phyloP scores from a whole-genome alignment of 2,797 vertebrate genomes.

The Anguilla obscura region DNA sequence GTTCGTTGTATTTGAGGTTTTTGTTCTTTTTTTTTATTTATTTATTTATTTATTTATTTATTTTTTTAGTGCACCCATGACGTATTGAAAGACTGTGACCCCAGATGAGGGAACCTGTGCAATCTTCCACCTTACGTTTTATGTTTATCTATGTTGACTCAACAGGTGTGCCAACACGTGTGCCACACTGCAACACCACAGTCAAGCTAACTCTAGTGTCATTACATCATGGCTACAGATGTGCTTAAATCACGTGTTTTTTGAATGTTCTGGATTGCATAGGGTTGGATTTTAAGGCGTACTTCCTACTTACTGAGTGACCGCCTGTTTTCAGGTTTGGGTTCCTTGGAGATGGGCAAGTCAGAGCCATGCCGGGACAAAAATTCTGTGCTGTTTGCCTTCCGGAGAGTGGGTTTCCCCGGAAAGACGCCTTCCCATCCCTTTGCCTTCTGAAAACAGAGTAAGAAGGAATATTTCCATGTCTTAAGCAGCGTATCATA shows the following conservation, averaged over 20 bases:
- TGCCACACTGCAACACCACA: not conserved
- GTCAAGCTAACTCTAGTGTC: not conserved
- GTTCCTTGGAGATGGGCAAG: slow-evolving; percentile 72
- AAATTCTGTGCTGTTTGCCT: slow-evolving; percentile 83
- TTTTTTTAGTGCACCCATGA: too few species aligned
- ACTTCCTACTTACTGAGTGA: slow-evolving; percentile 87
- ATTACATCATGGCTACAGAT: not conserved
- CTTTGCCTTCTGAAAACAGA: slow-evolving; percentile 53
- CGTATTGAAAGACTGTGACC: too few species aligned
- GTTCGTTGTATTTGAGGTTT: not conserved
- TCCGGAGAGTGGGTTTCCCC: slow-evolving; percentile 69
- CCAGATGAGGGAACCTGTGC: not conserved
- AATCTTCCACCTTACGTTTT: not conserved
- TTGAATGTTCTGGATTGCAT: not conserved
- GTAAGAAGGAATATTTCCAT: slow-evolving; percentile 3
- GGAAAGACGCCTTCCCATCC: slow-evolving; percentile 49
- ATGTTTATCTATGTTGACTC: too few species aligned
- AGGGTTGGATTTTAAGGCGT: not conserved
- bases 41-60: too few species aligned
- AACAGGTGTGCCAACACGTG: too few species aligned
- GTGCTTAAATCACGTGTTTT: not conserved
- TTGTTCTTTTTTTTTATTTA: not conserved
- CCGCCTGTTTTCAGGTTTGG: slow-evolving; percentile 83
- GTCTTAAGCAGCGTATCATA: not conserved
- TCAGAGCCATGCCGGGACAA: slow-evolving; percentile 74